Percentiles rank a stretch among this genome's conserved stretches.
phyloP scores from a whole-genome alignment of 1,140 invertebrate genomes.

The Drosophila ohnishii region DNA sequence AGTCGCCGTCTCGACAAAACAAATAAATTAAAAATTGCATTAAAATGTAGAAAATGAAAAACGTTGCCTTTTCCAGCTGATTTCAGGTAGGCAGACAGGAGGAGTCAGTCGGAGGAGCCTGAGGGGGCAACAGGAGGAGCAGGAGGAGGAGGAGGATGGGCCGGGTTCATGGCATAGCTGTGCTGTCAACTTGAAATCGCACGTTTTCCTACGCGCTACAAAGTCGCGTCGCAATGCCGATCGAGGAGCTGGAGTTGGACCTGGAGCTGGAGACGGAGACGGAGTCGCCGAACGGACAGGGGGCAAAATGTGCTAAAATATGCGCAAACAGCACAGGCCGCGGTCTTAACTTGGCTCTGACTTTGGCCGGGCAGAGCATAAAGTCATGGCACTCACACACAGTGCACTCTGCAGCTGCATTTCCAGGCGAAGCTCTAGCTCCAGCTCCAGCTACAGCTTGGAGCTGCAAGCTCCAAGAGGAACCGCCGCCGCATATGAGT shows the following conservation, averaged over 20 bases:
- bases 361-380: conserved; percentile 38
- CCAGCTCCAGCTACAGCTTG: neutral
- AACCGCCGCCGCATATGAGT: conserved; percentile 62
- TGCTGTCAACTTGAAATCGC: conserved; percentile 80
- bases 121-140: conserved; percentile 2
- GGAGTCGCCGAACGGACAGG: conserved; percentile 29
- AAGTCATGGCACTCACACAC: conserved; percentile 58
- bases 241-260: conserved; percentile 45
- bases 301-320: conserved; percentile 79
- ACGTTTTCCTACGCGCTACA: conserved; percentile 79
- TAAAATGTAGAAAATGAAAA: conserved; percentile 82
- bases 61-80: conserved; percentile 78
- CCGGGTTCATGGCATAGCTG: conserved; percentile 77
- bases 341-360: conserved; percentile 41
- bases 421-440: conserved; percentile 23
- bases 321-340: conserved; percentile 67
- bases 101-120: neutral
- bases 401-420: conserved; percentile 29
- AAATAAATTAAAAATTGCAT: conserved; percentile 82
- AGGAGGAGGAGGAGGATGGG: conserved; percentile 42
- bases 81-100: conserved; percentile 47
- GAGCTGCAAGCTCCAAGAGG: conserved; percentile 11
- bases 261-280: conserved; percentile 1
- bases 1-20: conserved; percentile 60
- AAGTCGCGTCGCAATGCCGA: conserved; percentile 69